Evolutionary conservation across 2,888 invertebrate species (phyloP).

Genomic region (Meliscaeva auricollis): DNA sequence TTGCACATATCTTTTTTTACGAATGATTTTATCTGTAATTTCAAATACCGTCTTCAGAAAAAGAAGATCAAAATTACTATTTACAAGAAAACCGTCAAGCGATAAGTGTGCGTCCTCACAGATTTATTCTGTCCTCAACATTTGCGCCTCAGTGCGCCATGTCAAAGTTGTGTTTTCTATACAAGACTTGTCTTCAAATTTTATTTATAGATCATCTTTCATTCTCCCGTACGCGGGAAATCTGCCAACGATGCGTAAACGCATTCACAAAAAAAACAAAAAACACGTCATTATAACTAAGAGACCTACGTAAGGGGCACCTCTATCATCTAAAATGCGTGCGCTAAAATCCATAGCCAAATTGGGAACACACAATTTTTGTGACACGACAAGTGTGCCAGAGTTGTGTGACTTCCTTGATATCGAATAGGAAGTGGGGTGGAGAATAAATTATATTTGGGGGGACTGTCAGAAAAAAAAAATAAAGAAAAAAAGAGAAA

Average conservation of each 20-base stretch:
- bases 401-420: slow-evolving; percentile 35
- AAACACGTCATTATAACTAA: slow-evolving; percentile 19
- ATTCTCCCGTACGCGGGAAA: slow-evolving; percentile 8
- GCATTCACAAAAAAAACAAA: slow-evolving; percentile 43
- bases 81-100: slow-evolving; percentile 2
- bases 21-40: slow-evolving; percentile 39
- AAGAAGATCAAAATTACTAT: slow-evolving; percentile 15
- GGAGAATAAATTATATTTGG: neutral
- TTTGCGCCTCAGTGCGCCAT: slow-evolving; percentile 48
- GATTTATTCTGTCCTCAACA: slow-evolving; percentile 7
- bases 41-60: neutral
- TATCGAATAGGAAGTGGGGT: neutral
- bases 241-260: slow-evolving; percentile 68
- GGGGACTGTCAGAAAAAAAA: slow-evolving; percentile 19
- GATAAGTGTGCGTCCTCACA: slow-evolving; percentile 35
- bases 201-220: slow-evolving; percentile 62
- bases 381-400: slow-evolving; percentile 74
- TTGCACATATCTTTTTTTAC: slow-evolving; percentile 10
- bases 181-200: neutral
- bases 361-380: slow-evolving; percentile 44
- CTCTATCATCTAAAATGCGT: slow-evolving; percentile 12
- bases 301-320: slow-evolving; percentile 17
- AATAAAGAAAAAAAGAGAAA: slow-evolving; percentile 32
- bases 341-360: slow-evolving; percentile 45
- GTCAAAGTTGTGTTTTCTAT: slow-evolving; percentile 49